Evolutionary conservation across 2,113 vertebrate genomes (phyloP).

Genomic region (Cebidichthys violaceus): DNA sequence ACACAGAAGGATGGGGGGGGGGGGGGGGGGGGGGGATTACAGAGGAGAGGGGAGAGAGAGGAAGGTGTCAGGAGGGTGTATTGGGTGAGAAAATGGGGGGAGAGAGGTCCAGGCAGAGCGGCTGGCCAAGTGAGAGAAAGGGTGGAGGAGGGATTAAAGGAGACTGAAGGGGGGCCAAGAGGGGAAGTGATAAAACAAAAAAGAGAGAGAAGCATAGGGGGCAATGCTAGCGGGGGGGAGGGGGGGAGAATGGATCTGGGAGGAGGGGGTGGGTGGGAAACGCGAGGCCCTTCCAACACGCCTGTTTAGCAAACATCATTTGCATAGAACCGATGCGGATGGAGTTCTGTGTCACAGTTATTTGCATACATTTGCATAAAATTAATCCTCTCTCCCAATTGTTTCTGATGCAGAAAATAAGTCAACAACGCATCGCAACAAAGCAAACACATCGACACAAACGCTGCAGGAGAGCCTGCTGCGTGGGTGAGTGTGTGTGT

Average conservation of each 20-base stretch:
- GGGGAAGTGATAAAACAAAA: conserved; percentile 39
- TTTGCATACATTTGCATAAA: conserved; percentile 86
- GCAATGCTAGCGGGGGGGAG: conserved; percentile 9
- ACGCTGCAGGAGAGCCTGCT: conserved; percentile 45
- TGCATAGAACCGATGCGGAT: conserved; percentile 81
- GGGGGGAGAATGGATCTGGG: conserved; percentile 34
- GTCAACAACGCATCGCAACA: conserved; percentile 79
- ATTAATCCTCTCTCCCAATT: conserved; percentile 79
- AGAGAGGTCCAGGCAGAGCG: conserved; percentile 34
- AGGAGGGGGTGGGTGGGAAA: conserved; percentile 56
- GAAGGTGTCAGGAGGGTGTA: neutral
- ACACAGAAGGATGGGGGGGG: conserved; percentile 52
- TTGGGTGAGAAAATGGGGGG: conserved; percentile 34
- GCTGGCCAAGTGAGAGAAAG: conserved; percentile 49
- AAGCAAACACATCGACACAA: conserved; percentile 77
- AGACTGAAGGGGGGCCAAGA: conserved; percentile 44
- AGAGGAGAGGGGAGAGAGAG: conserved; percentile 8
- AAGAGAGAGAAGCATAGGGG: conserved; percentile 10
- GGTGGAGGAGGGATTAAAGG: conserved; percentile 62
- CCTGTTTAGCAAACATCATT: conserved; percentile 83
- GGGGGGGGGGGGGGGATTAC: conserved; percentile 62
- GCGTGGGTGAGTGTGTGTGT: conserved; percentile 19
- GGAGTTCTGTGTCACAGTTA: conserved; percentile 80
- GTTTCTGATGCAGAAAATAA: conserved; percentile 82
- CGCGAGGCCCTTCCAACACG: conserved; percentile 69